Evolutionary conservation across 2,888 invertebrate genomes (phyloP).

Genomic region (Torymus texanus): DNA sequence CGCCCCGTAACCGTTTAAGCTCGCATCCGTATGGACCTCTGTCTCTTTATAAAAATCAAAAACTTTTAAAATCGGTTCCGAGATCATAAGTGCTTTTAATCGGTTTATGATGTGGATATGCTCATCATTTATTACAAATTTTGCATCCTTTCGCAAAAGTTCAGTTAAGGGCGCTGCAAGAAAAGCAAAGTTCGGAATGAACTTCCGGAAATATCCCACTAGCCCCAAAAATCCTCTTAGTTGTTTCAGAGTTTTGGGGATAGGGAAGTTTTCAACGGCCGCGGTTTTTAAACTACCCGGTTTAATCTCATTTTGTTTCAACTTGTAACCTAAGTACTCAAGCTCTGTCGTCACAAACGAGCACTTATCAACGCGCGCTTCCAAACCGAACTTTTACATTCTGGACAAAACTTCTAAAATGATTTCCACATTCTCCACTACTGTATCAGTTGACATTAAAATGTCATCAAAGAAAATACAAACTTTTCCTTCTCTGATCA

Average conservation of each 20-base stretch:
- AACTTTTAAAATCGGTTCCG: not conserved
- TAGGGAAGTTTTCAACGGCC: slow-evolving; percentile 46
- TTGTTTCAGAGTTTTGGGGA: slow-evolving; percentile 25
- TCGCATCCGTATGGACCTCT: not conserved
- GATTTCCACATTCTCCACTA: not conserved
- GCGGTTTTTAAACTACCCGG: slow-evolving; percentile 44
- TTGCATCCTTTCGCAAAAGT: slow-evolving; percentile 37
- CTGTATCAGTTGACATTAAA: slow-evolving; percentile 12
- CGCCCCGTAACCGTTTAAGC: not conserved
- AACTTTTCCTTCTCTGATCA: not conserved
- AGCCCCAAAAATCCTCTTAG: slow-evolving; percentile 47
- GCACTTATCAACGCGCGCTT: slow-evolving; percentile 2
- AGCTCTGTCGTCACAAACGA: not conserved
- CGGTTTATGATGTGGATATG: not conserved
- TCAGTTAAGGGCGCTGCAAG: slow-evolving; percentile 47
- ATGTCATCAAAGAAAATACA: slow-evolving; percentile 1
- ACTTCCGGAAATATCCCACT: slow-evolving; percentile 35
- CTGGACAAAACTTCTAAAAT: not conserved
- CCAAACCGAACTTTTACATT: not conserved
- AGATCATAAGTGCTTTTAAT: not conserved
- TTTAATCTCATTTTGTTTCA: slow-evolving; percentile 41
- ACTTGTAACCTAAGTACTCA: slow-evolving; percentile 48
- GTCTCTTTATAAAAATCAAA: not conserved
- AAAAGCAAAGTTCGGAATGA: slow-evolving; percentile 44
- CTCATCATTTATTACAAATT: slow-evolving; percentile 47